Evolutionary conservation across 2,888 invertebrate genomes (phyloP), one percentile per base, ranked within the genome.

Genomic region (Lepidonotus clava): DNA sequence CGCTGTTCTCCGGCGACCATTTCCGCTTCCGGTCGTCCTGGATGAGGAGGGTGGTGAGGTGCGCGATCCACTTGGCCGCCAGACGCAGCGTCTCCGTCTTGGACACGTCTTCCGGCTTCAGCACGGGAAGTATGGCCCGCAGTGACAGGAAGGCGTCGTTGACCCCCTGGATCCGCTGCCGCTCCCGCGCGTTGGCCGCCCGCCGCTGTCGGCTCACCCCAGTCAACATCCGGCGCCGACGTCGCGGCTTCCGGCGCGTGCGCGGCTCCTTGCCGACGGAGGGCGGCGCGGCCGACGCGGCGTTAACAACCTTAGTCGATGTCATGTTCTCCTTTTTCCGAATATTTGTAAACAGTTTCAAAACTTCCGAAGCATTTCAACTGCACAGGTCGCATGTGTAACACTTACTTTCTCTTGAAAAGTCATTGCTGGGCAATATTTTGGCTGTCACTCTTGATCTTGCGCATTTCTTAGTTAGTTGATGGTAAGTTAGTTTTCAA

Each of bases 21-120:
- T 71, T 40, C 36, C 71, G 80, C 53, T 46, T 77, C 80, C 67
- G 61, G 77, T 87, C 87, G 24, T 87, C 87, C 76, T 84, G 84
- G n/a, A 87, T 87, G 56, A 87, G 76, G 46, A 87, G 40, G 34
- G 87, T 40, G 28, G 87, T 87, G 21, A 87, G 84, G 77, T 87
- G 77, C 4, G 87, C 87, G 40, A 87, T 87, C 87, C 87, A 87
- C 41, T 87, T 87, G 76, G 87, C 84, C 36, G 87, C 87, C 76
- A 87, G 36, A 8, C 61, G 32, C 41, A 87, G 40, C 28, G 87
- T 87, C 53, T 87, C 87, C 41, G 76, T 87, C 77, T 87, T 87
- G 11, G 87, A 87, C 28, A 87, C 87, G 40, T 87, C 87, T 36
- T 87, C 87, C 18, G 84, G 87, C 51, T 84, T 66, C 14, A 80